Evolutionary conservation across 2,113 vertebrate genomes (phyloP).

Genomic region (Lepus timidus): DNA sequence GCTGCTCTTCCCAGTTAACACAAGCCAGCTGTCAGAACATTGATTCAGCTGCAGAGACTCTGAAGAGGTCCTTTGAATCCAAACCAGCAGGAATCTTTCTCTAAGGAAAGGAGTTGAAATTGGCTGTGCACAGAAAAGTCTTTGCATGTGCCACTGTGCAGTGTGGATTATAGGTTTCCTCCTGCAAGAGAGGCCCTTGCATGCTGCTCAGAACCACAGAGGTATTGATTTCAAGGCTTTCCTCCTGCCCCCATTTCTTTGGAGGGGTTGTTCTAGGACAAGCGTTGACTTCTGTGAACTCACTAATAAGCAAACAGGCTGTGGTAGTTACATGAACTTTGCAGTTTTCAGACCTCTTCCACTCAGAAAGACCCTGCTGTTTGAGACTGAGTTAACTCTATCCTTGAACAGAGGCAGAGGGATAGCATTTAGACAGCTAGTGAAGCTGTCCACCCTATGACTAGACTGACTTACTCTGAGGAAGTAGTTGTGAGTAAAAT

Average conservation of each 20-base stretch:
- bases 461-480: neutral
- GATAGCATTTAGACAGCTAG: neutral
- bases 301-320: slow-evolving; percentile 48
- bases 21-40: neutral
- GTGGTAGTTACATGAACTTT: slow-evolving; percentile 21
- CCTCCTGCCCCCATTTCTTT: slow-evolving; percentile 40
- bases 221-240: slow-evolving; percentile 44
- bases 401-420: neutral
- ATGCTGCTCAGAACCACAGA: neutral
- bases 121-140: neutral
- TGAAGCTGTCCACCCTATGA: neutral
- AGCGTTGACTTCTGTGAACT: slow-evolving; percentile 34
- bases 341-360: neutral
- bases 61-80: slow-evolving; percentile 58
- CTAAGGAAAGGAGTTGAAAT: neutral
- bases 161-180: neutral
- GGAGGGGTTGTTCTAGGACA: neutral
- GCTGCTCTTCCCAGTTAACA: neutral
- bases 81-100: slow-evolving; percentile 11
- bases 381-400: slow-evolving; percentile 42
- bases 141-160: neutral
- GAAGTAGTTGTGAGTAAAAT: neutral
- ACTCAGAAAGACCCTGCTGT: slow-evolving; percentile 43
- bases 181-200: neutral
- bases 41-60: neutral